These are phyloP conservation scores for Chelonus insularis DNA, from an alignment of 1,140 invertebrate species.

Conservation along the genomic window DNA sequence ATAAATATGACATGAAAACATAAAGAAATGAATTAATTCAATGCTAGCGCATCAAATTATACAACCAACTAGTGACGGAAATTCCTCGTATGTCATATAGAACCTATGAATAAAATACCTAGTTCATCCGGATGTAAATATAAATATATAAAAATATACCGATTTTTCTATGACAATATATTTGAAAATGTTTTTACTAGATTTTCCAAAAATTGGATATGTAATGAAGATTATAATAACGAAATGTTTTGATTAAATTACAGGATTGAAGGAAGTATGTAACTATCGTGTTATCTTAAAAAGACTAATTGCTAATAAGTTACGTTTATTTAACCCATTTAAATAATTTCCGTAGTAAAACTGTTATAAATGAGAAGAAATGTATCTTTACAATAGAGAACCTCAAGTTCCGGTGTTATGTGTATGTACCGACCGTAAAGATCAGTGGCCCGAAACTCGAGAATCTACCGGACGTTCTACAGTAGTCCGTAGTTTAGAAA, in stretches of 20 bases:
- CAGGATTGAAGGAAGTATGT: no score
- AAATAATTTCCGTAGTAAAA: no score
- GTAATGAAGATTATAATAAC: no score
- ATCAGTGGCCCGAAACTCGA: constrained; percentile 33
- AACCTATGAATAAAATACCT: constrained; percentile 45
- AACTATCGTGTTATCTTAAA: no score
- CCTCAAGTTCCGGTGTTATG: neutral
- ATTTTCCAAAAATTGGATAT: neutral
- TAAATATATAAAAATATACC: no score
- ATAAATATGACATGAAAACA: neutral
- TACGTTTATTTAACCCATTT: no score
- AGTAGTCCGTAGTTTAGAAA: no score
- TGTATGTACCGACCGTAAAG: constrained; percentile 26
- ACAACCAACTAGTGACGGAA: constrained; percentile 40
- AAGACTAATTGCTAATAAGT: no score
- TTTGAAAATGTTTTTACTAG: neutral
- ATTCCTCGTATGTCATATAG: constrained; percentile 36
- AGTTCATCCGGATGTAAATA: constrained; percentile 34
- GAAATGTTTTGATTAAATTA: no score
- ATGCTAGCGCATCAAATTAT: constrained; percentile 41
- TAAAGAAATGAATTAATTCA: constrained; percentile 23
- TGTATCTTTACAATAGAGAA: neutral
- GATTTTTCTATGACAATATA: no score
- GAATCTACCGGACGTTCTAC: constrained; percentile 11
- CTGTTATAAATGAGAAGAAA: neutral